Evolutionary conservation across 35 echinoderm and acorn worm genomes (phyloP), one percentile per base, ranked within the genome.

Genomic region (Acanthaster planci): DNA sequence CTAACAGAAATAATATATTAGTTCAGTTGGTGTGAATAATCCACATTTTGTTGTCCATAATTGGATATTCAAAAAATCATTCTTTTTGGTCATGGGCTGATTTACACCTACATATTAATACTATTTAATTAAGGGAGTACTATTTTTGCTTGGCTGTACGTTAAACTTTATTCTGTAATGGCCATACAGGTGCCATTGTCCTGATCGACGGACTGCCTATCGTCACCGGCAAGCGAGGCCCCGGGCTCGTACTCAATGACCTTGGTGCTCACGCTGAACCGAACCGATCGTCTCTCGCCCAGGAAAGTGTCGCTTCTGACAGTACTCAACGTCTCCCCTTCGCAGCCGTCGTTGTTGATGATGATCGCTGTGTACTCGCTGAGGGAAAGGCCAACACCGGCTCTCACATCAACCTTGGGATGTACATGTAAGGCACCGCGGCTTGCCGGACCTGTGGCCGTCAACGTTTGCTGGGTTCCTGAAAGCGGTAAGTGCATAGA

Each of bases 281-380:
- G 64, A 21, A 72, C 64, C 0, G 64, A 26, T 29, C 64, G 2
- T 8, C 34, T 72, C 64, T 72, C 64, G 14, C 64, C 64, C 3
- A 72, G 64, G 34, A 72, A 72, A 14, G 64, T 72, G 64, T 72
- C 64, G 34, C 26, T 72, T 72, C 30, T 72, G 3, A 72, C 64
- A 2, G 34, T 23, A 26, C 64, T 72, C 64, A 72, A 8, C 30
- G 64, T 72, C 34, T 72, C 64, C 10, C 64, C 64, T 29, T 72
- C 64, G 64, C 23, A 72, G 14, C 64, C 64, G 23, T 72, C 34
- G 34, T 72, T 72, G 15, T 72, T 72, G 34, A 72, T 72, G 34
- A 72, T 14, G 26, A 72, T 72, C 2, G 64, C 22, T 14, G 64
- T 72, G 64, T 72, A 72, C 64, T 21, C 64, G 64, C 64, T 72